Percentiles rank a stretch among this genome's conserved stretches.
These are phyloP conservation scores for Rostratula benghalensis DNA, from an alignment of 2,113 vertebrate species.

Conservation along the genomic window DNA sequence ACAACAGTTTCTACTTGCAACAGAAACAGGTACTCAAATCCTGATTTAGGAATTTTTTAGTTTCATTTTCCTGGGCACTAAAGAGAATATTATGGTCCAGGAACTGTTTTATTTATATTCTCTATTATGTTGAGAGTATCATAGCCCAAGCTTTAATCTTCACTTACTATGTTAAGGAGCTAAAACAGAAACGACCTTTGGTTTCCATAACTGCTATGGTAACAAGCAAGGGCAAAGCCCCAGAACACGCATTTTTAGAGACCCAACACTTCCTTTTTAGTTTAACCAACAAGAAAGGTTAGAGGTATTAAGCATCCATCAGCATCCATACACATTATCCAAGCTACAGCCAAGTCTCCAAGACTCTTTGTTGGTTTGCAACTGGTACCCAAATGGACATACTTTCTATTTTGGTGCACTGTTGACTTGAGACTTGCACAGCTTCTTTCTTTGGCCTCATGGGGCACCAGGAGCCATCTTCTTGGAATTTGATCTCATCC, in stretches of 20 bases:
- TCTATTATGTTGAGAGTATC: rapidly evolving
- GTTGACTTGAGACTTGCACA: constrained; percentile 85
- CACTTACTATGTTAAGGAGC: background rate
- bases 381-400: constrained; percentile 36
- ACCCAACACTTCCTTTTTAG: background rate
- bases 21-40: background rate
- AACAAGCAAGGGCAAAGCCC: background rate
- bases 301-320: background rate
- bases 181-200: background rate
- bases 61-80: background rate
- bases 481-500: constrained; percentile 97
- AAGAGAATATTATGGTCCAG: background rate
- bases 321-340: background rate
- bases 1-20: background rate
- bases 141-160: background rate
- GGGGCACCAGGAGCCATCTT: constrained; percentile 95
- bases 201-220: background rate
- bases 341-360: background rate
- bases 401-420: constrained; percentile 88
- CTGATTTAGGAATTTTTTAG: background rate
- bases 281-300: background rate
- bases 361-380: background rate
- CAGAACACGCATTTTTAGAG: background rate
- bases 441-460: constrained; percentile 97
- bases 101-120: background rate